Conservation (phyloP, 2,888 invertebrate genomes). For the Acrocyrtus sp. region DNA sequence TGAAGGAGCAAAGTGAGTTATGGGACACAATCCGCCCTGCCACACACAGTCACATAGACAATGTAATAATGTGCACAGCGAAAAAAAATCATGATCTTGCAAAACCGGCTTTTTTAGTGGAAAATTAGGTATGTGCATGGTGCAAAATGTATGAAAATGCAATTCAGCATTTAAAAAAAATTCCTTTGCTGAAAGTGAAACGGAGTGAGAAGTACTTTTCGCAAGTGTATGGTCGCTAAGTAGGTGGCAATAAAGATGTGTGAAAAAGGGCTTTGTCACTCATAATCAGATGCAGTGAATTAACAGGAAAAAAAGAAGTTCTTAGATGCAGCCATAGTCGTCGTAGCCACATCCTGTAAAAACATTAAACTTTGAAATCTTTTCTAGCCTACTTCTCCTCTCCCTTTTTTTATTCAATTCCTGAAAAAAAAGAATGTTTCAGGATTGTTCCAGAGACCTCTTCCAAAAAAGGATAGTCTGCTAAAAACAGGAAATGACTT, state of each 20-base stretch:
- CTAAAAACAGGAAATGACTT: no score
- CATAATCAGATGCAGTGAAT: no score
- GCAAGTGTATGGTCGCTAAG: no score
- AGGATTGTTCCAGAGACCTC: no score
- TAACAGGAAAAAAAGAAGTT: neutral
- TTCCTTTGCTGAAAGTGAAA: slow-evolving; percentile 1
- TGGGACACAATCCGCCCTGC: neutral
- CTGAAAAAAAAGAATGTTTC: no score
- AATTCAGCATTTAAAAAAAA: slow-evolving; percentile 18
- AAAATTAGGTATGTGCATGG: neutral
- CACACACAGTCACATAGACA: slow-evolving; percentile 1
- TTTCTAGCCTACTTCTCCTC: no score
- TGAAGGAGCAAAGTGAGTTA: slow-evolving; percentile 24
- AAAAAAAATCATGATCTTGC: neutral
- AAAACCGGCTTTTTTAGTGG: neutral
- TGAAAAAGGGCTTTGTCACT: neutral
- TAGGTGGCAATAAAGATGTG: neutral
- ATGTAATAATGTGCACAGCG: neutral
- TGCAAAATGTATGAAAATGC: neutral
- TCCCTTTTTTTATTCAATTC: no score
- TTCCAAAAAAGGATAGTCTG: no score
- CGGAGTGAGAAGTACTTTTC: neutral
- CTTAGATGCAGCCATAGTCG: no score
- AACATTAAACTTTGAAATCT: no score
- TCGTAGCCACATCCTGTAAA: no score